Evolutionary conservation across 2,888 invertebrate genomes (phyloP).

Genomic region (Cecidostiba fungosa): DNA sequence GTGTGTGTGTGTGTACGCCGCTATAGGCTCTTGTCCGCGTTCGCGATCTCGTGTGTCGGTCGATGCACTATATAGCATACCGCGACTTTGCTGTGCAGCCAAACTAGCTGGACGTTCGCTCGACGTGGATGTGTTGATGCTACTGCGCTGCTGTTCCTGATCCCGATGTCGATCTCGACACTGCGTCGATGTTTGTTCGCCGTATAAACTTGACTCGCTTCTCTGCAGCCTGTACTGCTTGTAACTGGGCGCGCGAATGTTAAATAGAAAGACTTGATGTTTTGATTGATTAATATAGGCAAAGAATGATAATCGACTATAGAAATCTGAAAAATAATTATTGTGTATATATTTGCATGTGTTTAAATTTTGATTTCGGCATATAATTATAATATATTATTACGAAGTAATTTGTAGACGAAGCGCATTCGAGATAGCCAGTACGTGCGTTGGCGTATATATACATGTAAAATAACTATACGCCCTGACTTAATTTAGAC

Average conservation of each 20-base stretch:
- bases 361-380: no score
- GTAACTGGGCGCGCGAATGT: no score
- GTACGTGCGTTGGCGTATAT: not conserved
- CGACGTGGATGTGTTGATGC: not conserved
- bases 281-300: no score
- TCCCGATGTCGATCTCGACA: not conserved
- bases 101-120: not conserved
- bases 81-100: not conserved
- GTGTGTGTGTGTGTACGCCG: not conserved
- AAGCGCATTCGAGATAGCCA: no score
- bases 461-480: no score
- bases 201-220: not conserved
- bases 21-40: not conserved
- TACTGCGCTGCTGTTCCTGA: not conserved
- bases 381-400: no score
- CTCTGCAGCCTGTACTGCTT: no score
- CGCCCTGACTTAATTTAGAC: not conserved
- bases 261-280: no score
- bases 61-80: not conserved
- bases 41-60: not conserved
- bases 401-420: no score
- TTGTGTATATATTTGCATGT: no score
- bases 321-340: no score
- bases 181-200: not conserved
- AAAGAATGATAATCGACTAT: no score